These are phyloP conservation scores for Aptenodytes patagonicus DNA, from an alignment of 2,113 vertebrate genomes.

Conservation along the genomic window DNA sequence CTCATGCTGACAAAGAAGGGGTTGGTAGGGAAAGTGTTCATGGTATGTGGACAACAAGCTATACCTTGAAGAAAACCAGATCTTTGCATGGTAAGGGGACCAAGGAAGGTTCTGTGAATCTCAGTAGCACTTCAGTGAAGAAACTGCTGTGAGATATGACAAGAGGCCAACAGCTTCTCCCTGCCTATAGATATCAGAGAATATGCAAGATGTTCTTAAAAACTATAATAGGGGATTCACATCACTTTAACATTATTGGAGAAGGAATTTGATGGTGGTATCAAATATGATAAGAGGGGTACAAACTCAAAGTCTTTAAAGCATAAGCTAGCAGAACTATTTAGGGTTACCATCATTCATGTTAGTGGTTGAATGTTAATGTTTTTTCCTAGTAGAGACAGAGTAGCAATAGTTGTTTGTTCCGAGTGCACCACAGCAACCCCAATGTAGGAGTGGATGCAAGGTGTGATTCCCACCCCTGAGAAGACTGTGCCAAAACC, in stretches of 20 bases:
- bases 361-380: not conserved
- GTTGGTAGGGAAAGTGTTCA: not conserved
- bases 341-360: not conserved
- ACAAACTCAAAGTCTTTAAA: not conserved
- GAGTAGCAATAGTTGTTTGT: not conserved
- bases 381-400: not conserved
- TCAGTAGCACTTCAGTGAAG: not conserved
- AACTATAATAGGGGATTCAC: not conserved
- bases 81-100: not conserved
- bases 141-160: not conserved
- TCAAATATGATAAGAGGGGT: not conserved
- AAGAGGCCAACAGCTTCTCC: not conserved
- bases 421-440: not conserved
- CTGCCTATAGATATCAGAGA: not conserved
- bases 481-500: not conserved
- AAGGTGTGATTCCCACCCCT: not conserved
- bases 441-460: not conserved
- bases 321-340: not conserved
- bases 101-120: not conserved
- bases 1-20: not conserved
- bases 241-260: not conserved
- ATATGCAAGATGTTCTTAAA: not conserved
- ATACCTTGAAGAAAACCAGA: not conserved
- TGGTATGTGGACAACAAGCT: not conserved
- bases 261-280: not conserved